Percentiles rank a stretch among this genome's conserved stretches.
Evolutionary conservation across 2,797 vertebrate genomes (phyloP).

Genomic region (Crocodylus rhombifer): DNA sequence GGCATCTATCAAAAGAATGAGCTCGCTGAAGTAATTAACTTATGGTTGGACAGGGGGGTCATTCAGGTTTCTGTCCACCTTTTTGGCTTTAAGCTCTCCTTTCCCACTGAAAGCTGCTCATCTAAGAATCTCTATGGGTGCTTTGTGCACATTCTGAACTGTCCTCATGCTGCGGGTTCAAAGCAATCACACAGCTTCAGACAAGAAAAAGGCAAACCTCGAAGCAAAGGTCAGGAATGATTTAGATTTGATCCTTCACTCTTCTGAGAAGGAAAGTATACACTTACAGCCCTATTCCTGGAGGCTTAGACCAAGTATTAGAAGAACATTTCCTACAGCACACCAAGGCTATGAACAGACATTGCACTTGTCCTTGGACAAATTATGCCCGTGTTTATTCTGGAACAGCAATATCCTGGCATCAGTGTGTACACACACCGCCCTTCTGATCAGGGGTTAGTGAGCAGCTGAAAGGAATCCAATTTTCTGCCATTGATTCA

Average conservation of each 20-base stretch:
- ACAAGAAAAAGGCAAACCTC: neutral
- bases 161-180: neutral
- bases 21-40: neutral
- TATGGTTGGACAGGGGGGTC: neutral
- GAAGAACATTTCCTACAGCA: neutral
- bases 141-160: neutral
- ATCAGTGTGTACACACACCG: no score
- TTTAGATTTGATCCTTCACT: neutral
- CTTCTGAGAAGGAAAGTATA: neutral
- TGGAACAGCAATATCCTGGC: no score
- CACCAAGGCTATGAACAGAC: neutral
- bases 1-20: neutral
- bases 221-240: neutral
- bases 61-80: neutral
- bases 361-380: no score
- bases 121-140: neutral
- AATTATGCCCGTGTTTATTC: no score
- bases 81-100: no score
- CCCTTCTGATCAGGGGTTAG: no score
- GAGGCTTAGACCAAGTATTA: neutral
- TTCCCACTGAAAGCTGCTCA: neutral
- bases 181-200: neutral
- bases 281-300: neutral
- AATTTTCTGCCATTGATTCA: no score
- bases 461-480: no score